These are phyloP conservation scores for Rhabdophis nuchalis DNA, from an alignment of 2,797 vertebrate genomes.

Conservation along the genomic window DNA sequence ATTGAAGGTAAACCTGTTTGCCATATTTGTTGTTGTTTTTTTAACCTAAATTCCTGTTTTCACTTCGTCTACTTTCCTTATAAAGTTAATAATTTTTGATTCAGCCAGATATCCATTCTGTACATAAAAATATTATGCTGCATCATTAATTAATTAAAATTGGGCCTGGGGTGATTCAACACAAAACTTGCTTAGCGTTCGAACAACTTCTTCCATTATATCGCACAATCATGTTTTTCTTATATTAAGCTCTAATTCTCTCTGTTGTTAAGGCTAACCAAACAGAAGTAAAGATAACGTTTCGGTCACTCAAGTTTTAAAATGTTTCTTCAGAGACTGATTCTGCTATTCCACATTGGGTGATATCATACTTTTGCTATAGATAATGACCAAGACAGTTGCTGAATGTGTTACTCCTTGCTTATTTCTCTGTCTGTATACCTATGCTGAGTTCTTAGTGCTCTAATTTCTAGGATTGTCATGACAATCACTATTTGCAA, in stretches of 20 bases:
- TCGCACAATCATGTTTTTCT: background rate
- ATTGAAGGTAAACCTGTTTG: conserved; percentile 84
- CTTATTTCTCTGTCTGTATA: background rate
- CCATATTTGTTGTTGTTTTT: background rate
- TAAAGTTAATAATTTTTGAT: background rate
- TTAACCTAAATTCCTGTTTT: background rate
- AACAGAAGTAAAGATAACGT: background rate
- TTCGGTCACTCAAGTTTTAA: background rate
- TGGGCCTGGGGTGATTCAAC: background rate
- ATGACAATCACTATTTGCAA: background rate
- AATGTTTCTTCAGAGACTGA: background rate
- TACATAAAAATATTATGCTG: background rate
- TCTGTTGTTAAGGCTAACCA: background rate
- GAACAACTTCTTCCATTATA: background rate
- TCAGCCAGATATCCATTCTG: background rate
- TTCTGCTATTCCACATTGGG: background rate
- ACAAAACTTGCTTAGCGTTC: too few species aligned
- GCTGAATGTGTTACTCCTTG: background rate
- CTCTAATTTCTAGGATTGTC: background rate
- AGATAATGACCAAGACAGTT: background rate
- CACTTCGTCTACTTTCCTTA: background rate
- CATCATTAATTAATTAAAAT: background rate
- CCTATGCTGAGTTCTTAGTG: background rate
- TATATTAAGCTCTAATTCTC: background rate
- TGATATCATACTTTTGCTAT: background rate